Percentiles rank a stretch among this genome's conserved stretches.
phyloP scores from a whole-genome alignment of 2,113 vertebrate species.

The Cavia aperea region DNA sequence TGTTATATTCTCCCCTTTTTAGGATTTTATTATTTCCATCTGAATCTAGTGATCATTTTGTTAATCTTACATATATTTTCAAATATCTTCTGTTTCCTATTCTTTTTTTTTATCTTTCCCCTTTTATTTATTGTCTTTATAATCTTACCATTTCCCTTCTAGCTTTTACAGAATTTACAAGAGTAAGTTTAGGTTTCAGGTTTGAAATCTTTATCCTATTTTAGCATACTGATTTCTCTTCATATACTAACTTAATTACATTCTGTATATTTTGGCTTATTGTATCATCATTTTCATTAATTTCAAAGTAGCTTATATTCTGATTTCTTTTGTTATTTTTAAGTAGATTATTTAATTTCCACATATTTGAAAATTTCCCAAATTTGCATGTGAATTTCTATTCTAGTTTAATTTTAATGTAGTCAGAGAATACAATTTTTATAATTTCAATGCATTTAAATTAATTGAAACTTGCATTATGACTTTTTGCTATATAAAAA shows the following conservation, averaged over 20 bases:
- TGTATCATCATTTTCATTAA: background rate
- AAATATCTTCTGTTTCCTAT: background rate
- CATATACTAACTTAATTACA: background rate
- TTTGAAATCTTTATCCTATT: background rate
- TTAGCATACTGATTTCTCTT: background rate
- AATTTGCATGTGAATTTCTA: background rate
- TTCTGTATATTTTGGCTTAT: background rate
- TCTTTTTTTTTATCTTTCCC: background rate
- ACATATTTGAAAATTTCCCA: background rate
- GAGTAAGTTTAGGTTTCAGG: background rate
- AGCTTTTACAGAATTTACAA: background rate
- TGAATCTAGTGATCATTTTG: background rate
- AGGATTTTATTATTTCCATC: background rate
- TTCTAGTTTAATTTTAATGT: background rate
- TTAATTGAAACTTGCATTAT: background rate
- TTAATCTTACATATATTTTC: background rate
- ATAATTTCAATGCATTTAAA: background rate
- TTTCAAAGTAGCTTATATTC: background rate
- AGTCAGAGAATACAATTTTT: background rate
- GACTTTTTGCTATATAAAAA: background rate
- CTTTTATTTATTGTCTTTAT: background rate
- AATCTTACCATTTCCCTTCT: background rate
- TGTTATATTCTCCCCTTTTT: background rate
- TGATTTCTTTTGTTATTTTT: background rate
- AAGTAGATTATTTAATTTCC: background rate